Evolutionary conservation across 2,888 invertebrate species (phyloP), one percentile per base, ranked within the genome.

Genomic region (Hypena proboscidalis): DNA sequence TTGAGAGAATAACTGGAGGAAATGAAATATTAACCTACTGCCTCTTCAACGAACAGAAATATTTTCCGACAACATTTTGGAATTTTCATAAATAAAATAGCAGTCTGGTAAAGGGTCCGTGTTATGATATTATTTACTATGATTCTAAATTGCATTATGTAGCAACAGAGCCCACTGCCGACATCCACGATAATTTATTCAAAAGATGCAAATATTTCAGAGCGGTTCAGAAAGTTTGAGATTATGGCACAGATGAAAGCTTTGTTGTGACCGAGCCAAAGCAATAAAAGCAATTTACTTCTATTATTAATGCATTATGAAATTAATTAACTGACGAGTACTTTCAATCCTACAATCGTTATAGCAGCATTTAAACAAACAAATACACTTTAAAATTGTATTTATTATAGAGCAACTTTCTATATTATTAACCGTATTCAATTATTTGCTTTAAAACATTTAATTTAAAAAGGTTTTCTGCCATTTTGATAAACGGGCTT

Each of bases 121-220:
- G n/a, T 14, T 9, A 10, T 15, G n/a, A n/a, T n/a, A n/a, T n/a
- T 3, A 22, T 29, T 22, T 15, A 15, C 15, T 31, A 17, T 37
- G 10, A 20, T 14, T 14, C 26, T 13, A 20, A 37, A 32, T 33
- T 19, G 10, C 37, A 32, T 32, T 22, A 23, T 8, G 11, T 23
- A 10, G 14, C 7, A 1, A 3, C 7, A 13, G 22, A 46, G 30
- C 27, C 48, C 25, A 38, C 36, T 36, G 22, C 14, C 21, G 14
- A 5, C 26, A 37, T 42, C 25, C 39, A 32, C 2, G 3, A 29
- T 57, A 40, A 48, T 52, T 48, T 52, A 45, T 58, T 52, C 47
- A 47, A 45, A 29, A 45, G 15, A 35, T 52, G 37, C 30, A 43
- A 61, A 61, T 60, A 50, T 40, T 47, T 51, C 39, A 62, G 27